These are phyloP conservation scores for Urechis unicinctus DNA, from an alignment of 2,888 invertebrate species.

Conservation along the genomic window DNA sequence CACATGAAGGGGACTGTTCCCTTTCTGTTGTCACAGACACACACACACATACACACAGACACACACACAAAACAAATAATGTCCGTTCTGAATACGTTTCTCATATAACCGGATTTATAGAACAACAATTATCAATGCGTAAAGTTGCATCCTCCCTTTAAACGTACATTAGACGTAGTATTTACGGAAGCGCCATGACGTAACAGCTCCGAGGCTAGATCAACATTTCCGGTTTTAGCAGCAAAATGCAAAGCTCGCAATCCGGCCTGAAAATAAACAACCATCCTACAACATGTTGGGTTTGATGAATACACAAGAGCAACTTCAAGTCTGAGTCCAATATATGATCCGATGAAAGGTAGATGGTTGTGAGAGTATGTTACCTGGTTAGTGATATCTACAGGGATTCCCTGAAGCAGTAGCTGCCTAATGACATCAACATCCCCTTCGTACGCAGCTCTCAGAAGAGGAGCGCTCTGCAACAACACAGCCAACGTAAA, in stretches of 20 bases:
- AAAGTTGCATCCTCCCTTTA: no score
- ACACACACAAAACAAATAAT: not conserved
- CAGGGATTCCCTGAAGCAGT: slow-evolving; percentile 17
- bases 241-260: slow-evolving; percentile 23
- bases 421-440: slow-evolving; percentile 14
- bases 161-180: slow-evolving; percentile 10
- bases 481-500: not conserved
- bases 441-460: slow-evolving; percentile 23
- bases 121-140: no score
- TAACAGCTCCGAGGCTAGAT: slow-evolving; percentile 17
- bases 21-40: slow-evolving; percentile 11
- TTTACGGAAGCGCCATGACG: slow-evolving; percentile 18
- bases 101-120: no score
- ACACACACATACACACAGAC: slow-evolving; percentile 1
- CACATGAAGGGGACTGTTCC: slow-evolving; percentile 18
- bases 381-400: slow-evolving; percentile 19
- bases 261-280: slow-evolving; percentile 13
- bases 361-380: not conserved
- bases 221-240: slow-evolving; percentile 22
- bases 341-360: no score
- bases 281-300: no score
- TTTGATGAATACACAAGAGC: no score
- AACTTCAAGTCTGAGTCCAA: no score
- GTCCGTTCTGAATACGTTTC: not conserved
- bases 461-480: slow-evolving; percentile 17